A percentile compares a stretch with the other conserved stretches of the same genome.
Evolutionary conservation across 2,888 invertebrate genomes (phyloP).

Genomic region (Habrosyne pyritoides): DNA sequence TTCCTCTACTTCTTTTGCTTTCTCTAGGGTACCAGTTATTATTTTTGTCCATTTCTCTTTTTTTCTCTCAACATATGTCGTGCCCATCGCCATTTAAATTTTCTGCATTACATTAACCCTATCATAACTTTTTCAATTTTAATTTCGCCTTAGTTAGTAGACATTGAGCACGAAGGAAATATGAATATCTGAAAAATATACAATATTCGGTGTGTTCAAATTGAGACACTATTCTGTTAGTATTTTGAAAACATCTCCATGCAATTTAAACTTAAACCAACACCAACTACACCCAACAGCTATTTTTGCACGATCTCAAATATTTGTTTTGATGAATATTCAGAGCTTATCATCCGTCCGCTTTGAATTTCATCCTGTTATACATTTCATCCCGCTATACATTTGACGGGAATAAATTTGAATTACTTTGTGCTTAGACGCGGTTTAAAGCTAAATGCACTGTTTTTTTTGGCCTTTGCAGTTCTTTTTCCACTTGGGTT

Average conservation of each 20-base stretch:
- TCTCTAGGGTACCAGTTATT: no score
- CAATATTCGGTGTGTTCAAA: no score
- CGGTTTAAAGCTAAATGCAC: conserved; percentile 12
- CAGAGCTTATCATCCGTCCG: conserved; percentile 23
- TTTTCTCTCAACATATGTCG: no score
- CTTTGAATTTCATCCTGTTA: conserved; percentile 31
- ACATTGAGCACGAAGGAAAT: no score
- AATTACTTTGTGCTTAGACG: conserved; percentile 27
- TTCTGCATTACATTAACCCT: no score
- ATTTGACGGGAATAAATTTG: conserved; percentile 36
- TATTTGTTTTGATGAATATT: conserved; percentile 40
- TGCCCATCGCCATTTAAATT: no score
- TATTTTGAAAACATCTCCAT: not conserved
- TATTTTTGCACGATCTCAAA: conserved; percentile 20
- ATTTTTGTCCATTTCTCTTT: no score
- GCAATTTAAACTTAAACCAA: not conserved
- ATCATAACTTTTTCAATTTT: no score
- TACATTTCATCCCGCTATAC: conserved; percentile 28
- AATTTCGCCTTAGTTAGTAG: no score
- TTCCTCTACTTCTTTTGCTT: no score
- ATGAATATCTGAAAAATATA: no score
- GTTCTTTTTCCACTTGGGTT: not conserved
- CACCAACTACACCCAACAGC: conserved; percentile 3
- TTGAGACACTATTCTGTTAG: no score
- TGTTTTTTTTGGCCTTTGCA: not conserved